These are phyloP conservation scores for Trinorchestia longiramus DNA, from an alignment of 1,140 invertebrate species.

Conservation along the genomic window DNA sequence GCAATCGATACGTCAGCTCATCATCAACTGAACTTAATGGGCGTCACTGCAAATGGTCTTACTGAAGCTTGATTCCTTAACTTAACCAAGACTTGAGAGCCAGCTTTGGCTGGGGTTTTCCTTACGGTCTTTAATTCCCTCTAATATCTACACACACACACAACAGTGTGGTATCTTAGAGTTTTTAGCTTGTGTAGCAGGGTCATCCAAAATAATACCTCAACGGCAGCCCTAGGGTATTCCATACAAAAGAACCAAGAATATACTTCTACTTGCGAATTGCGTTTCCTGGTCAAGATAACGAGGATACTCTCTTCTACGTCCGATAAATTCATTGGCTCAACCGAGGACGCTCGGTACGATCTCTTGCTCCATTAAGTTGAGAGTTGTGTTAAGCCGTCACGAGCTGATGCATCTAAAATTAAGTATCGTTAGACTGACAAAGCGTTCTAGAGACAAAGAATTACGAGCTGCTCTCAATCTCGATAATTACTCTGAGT, in stretches of 20 bases:
- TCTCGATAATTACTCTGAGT: background rate
- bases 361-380: background rate
- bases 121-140: too few species aligned
- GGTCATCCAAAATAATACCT: too few species aligned
- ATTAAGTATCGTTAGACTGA: too few species aligned
- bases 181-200: too few species aligned
- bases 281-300: background rate
- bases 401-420: too few species aligned
- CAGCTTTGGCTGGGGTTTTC: too few species aligned
- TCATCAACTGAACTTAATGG: background rate
- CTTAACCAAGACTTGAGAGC: too few species aligned
- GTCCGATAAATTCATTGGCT: background rate
- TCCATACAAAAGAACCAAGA: too few species aligned
- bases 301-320: background rate
- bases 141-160: too few species aligned
- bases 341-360: background rate
- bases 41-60: background rate
- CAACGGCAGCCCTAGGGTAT: too few species aligned
- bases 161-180: too few species aligned
- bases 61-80: background rate
- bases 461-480: background rate
- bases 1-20: background rate
- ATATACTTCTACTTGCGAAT: background rate
- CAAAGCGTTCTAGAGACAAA: too few species aligned
- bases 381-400: background rate